Base-by-base conservation (phyloP, 2,888 invertebrate genomes). In the Macaria notata region DNA sequence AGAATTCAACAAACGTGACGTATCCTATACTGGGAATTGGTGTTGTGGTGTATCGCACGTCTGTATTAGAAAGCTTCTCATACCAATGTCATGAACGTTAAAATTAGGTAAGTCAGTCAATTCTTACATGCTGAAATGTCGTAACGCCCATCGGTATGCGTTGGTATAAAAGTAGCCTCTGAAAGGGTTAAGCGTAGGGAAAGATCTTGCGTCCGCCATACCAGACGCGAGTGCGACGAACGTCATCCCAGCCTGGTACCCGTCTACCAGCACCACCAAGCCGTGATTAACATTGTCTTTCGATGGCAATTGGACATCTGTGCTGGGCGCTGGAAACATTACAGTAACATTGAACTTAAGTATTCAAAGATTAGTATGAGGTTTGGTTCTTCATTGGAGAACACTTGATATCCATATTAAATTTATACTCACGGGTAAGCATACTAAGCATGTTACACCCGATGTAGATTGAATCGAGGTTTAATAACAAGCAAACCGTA, bases 101-200 rank as follows among this genome's bases (percentile, higher is more conserved):
- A 6, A 36, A 7, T 36, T 36, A 6, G 5, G 33, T 19, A 36
- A 2, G 33, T 36, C 29, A 43, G 44, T 1, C 54, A 46, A 43
- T 39, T 76, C 85, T 81, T 68, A 85, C 86, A 82, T 68, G 66
- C 79, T 81, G 7, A 84, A 52, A 70, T 84, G 76, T 65, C 85
- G 67, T n/a, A 84, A 62, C 3, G 64, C 71, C 86, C 86, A 86
- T 70, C 85, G 70, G 51, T 84, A 86, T 0, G 66, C 70, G 46
- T 79, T 78, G 0, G 83, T 86, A 57, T 84, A 81, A 61, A 76
- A 85, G 56, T 72, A 78, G 0, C 81, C 76, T 0, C 78, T 73
- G 0, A 67, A 3, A 0, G 82, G 84, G 54, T 79, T 74, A 3
- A 85, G 64, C 44, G 81, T 77, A 0, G 75, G 74, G n/a, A 71